Evolutionary conservation across 2,113 vertebrate genomes (phyloP).

Genomic region (Rutilus rutilus): DNA sequence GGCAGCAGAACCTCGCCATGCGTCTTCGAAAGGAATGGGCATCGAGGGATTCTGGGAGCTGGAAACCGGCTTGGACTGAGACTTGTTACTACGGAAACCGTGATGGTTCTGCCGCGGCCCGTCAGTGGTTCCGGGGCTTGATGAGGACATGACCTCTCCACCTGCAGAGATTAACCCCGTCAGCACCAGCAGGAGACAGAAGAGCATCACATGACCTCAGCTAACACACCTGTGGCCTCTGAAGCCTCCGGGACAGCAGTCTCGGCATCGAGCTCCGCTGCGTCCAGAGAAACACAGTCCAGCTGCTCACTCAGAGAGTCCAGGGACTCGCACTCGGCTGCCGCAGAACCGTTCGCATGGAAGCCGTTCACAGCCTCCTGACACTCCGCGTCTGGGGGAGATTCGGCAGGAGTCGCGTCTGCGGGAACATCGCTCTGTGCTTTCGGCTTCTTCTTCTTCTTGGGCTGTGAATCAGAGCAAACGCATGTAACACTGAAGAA

Average conservation of each 20-base stretch:
- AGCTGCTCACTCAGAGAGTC: constrained; percentile 93
- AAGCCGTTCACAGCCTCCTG: constrained; percentile 87
- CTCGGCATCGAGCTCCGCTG: constrained; percentile 85
- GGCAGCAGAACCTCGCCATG: constrained; percentile 69
- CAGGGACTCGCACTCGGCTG: constrained; percentile 85
- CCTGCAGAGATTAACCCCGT: constrained; percentile 61
- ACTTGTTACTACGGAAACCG: constrained; percentile 70
- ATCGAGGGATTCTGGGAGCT: constrained; percentile 67
- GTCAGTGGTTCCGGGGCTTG: constrained; percentile 54
- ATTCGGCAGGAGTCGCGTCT: constrained; percentile 63
- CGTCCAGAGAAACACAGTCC: constrained; percentile 87
- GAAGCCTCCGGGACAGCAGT: constrained; percentile 65
- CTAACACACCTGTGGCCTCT: constrained; percentile 73
- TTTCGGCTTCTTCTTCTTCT: constrained; percentile 94
- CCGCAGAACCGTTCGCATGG: constrained; percentile 84
- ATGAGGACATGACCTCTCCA: constrained; percentile 74
- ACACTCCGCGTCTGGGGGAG: constrained; percentile 62
- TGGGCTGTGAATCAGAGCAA: constrained; percentile 78
- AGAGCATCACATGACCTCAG: neutral
- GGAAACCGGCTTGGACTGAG: constrained; percentile 67
- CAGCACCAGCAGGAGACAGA: neutral
- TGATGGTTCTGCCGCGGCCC: constrained; percentile 64
- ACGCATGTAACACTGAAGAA: neutral
- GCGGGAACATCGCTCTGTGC: constrained; percentile 75
- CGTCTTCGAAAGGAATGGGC: constrained; percentile 65